Evolutionary conservation across 2,113 vertebrate species (phyloP), one percentile per base, ranked within the genome.

Genomic region (Spheniscus mendiculus): DNA sequence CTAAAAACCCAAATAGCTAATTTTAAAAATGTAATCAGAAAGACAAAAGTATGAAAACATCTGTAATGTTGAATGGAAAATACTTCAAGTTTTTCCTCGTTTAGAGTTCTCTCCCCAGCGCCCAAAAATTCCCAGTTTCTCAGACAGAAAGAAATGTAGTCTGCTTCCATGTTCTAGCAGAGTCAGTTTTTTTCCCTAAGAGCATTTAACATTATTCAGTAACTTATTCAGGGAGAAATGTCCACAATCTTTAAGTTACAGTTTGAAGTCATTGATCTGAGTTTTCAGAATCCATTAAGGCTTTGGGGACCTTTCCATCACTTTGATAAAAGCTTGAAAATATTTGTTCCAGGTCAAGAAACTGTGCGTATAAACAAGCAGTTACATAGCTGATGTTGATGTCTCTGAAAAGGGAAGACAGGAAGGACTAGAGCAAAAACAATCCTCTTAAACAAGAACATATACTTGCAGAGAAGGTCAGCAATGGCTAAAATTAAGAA

Each of bases 171-270:
- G 11, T 61, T 47, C 50, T 6, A 25, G 19, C 32, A 85, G 11
- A 58, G 3, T 34, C 9, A 4, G 5, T 0, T 2, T 1, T 21
- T 42, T 66, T 40, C 15, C 50, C 21, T 49, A 87, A 23, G 7
- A 66, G 42, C 30, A 70, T 83, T 83, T 65, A 76, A 47, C 3
- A 22, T 70, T 62, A n/a, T 67, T 87, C 38, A 63, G 17, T 73
- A 78, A 47, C 13, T 56, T 83, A 40, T 29, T 23, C 3, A 2
- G 26, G 12, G 3, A 80, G 9, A 89, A 89, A 53, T 2, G 7
- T n/a, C 20, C 22, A 74, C 27, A 91, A 11, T 58, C 42, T 45
- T 34, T 71, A 47, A 59, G 17, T 55, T 34, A 58, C 4, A 44
- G 4, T 55, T 79, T n/a, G 10, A 80, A 80, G 22, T 38, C 2